Conservation (phyloP, 2,113 vertebrate genomes). For the Echinops telfairi region DNA sequence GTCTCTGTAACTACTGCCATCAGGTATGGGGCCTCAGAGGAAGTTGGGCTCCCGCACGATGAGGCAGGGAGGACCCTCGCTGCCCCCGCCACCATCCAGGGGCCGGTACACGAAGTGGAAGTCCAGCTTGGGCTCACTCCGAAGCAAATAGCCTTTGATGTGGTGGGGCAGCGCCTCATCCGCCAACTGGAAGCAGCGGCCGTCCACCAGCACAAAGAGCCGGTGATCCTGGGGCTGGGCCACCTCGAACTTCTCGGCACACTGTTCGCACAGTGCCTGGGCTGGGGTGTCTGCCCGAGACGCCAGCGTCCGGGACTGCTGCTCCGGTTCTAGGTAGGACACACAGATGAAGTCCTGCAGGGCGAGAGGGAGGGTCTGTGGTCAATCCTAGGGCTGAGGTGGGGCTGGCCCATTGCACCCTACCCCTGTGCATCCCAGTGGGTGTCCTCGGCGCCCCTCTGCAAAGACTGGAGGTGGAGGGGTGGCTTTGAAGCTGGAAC, state of each 20-base stretch:
- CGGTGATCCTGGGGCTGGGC: slow-evolving; percentile 85
- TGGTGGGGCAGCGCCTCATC: slow-evolving; percentile 91
- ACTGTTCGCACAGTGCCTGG: slow-evolving; percentile 91
- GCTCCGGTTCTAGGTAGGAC: slow-evolving; percentile 90
- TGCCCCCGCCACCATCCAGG: slow-evolving; percentile 71
- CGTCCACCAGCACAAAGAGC: slow-evolving; percentile 91
- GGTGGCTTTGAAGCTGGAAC: not conserved
- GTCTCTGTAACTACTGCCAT: not conserved
- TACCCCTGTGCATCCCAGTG: not conserved
- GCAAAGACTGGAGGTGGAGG: not conserved
- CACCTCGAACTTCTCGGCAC: slow-evolving; percentile 94
- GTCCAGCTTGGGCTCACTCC: slow-evolving; percentile 89
- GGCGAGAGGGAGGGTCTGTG: not conserved
- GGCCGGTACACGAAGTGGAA: slow-evolving; percentile 96
- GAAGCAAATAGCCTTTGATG: slow-evolving; percentile 92
- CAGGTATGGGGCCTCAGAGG: slow-evolving; percentile 63
- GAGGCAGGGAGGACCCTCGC: slow-evolving; percentile 71
- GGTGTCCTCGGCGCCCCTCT: not conserved
- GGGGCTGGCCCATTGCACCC: not conserved
- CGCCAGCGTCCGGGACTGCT: slow-evolving; percentile 92
- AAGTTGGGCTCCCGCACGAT: slow-evolving; percentile 87
- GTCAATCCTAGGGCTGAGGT: not conserved
- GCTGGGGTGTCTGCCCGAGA: slow-evolving; percentile 88
- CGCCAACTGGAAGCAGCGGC: slow-evolving; percentile 87
- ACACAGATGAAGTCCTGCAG: slow-evolving; percentile 96